Conservation (phyloP, 1,140 invertebrate species). For the Drosophila kikkawai region DNA sequence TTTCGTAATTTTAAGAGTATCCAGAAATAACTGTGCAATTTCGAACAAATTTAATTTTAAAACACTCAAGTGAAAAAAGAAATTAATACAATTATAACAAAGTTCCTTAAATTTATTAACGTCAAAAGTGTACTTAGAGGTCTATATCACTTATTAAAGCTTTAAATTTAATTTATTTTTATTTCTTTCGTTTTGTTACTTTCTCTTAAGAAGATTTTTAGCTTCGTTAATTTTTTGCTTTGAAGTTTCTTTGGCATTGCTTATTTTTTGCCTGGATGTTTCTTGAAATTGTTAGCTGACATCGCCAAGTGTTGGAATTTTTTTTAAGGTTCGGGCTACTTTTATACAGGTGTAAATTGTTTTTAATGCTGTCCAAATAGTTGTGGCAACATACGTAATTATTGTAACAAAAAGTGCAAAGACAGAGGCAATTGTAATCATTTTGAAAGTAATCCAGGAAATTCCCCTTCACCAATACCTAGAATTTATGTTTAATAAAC, state of each 20-base stretch:
- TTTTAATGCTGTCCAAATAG: conserved; percentile 7
- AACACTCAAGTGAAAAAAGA: neutral
- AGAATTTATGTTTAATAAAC: neutral
- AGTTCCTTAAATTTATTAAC: neutral
- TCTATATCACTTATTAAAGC: neutral
- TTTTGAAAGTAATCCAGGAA: neutral
- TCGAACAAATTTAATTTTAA: neutral
- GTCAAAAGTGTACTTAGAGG: neutral
- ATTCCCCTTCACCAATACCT: neutral
- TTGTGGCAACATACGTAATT: neutral
- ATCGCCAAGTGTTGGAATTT: conserved; percentile 3
- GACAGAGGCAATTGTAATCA: conserved; percentile 14
- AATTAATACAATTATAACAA: too few relatives aligned
- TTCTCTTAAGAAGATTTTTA: neutral
- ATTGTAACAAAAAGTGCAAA: neutral
- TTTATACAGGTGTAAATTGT: neutral
- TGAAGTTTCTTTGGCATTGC: neutral
- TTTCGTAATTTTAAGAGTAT: neutral
- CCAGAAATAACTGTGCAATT: neutral
- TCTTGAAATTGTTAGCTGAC: conserved; percentile 8
- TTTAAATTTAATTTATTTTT: neutral
- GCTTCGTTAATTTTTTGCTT: neutral
- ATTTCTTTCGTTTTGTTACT: neutral
- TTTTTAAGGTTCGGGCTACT: conserved; percentile 8
- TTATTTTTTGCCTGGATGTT: neutral